These are phyloP conservation scores for Cliona cf. orientalis DNA, from an alignment of 37 sponge, comb jelly and placozoan genomes.

Conservation along the genomic window DNA sequence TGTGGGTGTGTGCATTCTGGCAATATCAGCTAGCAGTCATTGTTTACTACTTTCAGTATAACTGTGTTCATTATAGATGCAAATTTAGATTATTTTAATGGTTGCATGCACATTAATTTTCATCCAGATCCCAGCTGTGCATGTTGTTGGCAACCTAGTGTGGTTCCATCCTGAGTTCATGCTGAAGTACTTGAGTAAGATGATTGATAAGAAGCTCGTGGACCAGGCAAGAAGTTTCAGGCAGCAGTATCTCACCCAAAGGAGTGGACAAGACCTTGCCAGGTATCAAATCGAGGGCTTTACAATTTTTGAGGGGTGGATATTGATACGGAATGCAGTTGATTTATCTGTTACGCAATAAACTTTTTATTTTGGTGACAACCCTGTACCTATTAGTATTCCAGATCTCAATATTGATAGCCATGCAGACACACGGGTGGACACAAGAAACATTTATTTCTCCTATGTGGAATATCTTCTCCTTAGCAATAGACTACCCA, in stretches of 20 bases:
- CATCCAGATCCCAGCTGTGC: constrained; percentile 84
- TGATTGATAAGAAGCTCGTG: constrained; percentile 87
- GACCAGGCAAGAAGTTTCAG: constrained; percentile 22
- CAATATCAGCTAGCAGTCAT: too few species aligned
- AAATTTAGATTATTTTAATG: too few species aligned
- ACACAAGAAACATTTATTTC: too few species aligned
- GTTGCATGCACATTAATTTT: too few species aligned
- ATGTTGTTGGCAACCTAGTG: constrained; percentile 82
- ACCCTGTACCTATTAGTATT: too few species aligned
- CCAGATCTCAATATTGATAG: too few species aligned
- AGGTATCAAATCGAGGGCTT: constrained; percentile 28
- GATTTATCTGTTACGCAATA: neutral
- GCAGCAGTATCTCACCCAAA: constrained; percentile 56
- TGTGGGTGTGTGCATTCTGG: too few species aligned
- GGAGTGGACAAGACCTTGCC: constrained; percentile 60
- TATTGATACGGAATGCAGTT: neutral
- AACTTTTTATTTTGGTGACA: neutral
- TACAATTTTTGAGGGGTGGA: neutral
- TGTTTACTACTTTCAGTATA: too few species aligned
- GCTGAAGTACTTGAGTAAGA: constrained; percentile 63
- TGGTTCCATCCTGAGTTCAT: constrained; percentile 85
- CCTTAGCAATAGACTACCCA: too few species aligned
- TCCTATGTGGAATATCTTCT: too few species aligned
- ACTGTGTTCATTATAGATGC: too few species aligned
- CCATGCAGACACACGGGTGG: too few species aligned